Percentiles rank a stretch among this genome's conserved stretches.
Evolutionary conservation across 1,140 invertebrate genomes (phyloP).

Genomic region (Galleria mellonella): DNA sequence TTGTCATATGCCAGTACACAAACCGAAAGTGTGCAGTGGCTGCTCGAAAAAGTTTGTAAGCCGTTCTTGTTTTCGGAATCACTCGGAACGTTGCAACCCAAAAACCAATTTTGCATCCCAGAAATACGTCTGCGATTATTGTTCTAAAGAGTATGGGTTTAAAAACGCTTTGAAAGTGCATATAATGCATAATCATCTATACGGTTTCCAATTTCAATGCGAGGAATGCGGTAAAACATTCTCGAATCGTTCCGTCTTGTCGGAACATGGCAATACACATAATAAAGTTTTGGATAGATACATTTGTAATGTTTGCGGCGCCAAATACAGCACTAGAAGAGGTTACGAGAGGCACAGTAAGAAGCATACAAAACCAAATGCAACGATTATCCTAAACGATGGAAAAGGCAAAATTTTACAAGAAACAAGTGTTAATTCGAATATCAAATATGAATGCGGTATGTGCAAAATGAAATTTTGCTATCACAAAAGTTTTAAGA

Average conservation of each 20-base stretch:
- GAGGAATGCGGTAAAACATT: slow-evolving; percentile 26
- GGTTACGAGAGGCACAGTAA: slow-evolving; percentile 21
- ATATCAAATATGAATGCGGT: too few relatives aligned
- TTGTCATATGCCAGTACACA: slow-evolving; percentile 14
- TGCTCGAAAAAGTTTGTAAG: slow-evolving; percentile 19
- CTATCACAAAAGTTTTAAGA: too few relatives aligned
- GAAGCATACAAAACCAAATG: too few relatives aligned
- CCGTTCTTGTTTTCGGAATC: slow-evolving; percentile 15
- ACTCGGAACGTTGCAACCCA: slow-evolving; percentile 11
- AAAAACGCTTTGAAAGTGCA: slow-evolving; percentile 21
- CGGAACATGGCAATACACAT: slow-evolving; percentile 28
- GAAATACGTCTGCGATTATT: slow-evolving; percentile 27
- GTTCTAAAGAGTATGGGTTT: slow-evolving; percentile 13
- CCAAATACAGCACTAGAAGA: slow-evolving; percentile 21
- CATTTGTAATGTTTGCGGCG: slow-evolving; percentile 19
- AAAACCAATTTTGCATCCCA: background rate
- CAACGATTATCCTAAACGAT: too few relatives aligned
- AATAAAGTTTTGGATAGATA: slow-evolving; percentile 19
- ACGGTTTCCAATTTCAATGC: slow-evolving; percentile 16
- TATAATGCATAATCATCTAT: slow-evolving; percentile 14
- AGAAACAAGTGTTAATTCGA: too few relatives aligned
- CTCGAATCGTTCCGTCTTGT: slow-evolving; percentile 13
- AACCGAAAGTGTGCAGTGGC: slow-evolving; percentile 3
- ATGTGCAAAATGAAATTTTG: too few relatives aligned
- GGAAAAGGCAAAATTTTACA: too few relatives aligned